phyloP scores from a whole-genome alignment of 2,113 vertebrate species.

The Petroica traversi region DNA sequence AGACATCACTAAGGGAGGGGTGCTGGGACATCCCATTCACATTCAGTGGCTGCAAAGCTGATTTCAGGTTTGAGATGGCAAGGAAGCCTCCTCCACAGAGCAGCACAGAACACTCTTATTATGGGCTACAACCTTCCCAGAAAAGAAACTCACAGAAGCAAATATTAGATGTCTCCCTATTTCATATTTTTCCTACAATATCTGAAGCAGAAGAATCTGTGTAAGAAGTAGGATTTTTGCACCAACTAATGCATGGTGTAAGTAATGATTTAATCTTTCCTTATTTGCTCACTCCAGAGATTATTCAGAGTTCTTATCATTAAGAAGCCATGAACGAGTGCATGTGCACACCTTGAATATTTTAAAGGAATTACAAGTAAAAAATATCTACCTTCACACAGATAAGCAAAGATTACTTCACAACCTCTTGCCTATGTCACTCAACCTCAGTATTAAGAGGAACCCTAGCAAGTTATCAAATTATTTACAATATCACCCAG shows the following conservation, averaged over 20 bases:
- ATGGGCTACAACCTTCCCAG: neutral
- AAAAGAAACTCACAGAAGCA: neutral
- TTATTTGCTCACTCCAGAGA: neutral
- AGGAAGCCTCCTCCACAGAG: neutral
- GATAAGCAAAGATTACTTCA: neutral
- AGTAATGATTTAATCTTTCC: neutral
- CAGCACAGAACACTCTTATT: neutral
- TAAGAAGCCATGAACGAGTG: rapidly evolving
- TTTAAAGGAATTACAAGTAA: neutral
- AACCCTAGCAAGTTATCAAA: rapidly evolving
- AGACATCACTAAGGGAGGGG: rapidly evolving
- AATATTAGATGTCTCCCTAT: neutral
- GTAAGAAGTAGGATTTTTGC: neutral
- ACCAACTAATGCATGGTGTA: neutral
- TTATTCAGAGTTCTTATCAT: neutral
- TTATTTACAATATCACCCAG: neutral
- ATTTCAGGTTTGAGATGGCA: no score
- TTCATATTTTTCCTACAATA: neutral
- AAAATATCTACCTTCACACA: neutral
- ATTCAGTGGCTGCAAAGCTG: neutral
- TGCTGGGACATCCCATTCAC: neutral
- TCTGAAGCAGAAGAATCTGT: neutral
- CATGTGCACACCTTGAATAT: neutral
- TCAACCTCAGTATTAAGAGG: neutral
- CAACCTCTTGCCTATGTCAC: neutral